Evolutionary conservation across 2,888 invertebrate genomes (phyloP), one percentile per base, ranked within the genome.

Genomic region (Eremobia ochroleuca): DNA sequence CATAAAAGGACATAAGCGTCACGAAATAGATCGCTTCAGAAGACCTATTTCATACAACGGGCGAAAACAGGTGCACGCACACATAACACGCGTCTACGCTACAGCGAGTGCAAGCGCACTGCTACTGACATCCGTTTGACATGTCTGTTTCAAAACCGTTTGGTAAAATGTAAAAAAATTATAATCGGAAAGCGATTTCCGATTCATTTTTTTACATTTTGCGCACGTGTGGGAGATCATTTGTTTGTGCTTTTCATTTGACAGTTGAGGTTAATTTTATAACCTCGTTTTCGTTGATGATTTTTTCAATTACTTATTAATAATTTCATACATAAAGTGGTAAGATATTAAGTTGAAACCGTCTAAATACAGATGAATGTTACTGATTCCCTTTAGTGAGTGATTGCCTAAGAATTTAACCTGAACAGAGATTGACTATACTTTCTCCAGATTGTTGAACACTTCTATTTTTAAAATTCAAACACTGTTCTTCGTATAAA

Each of bases 1-100:
- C 72, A 77, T 73, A 34, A 67, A 81, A 58, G 64, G 62, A 46
- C 49, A n/a, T 77, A 46, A 72, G 64, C 31, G 37, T 8, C 43
- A 55, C 25, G 21, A 6, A 15, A n/a, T 25, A 46, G 18, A 49
- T 25, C n/a, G 0, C 0, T 28, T 8, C 52, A 77, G 77, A 77
- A 77, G 49, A 0, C 40, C 11, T 13, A 25, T 21, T 49, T 49
- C 18, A 13, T n/a, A 43, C 13, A 76, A 40, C 0, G 0, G n/a
- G 4, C 0, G 25, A 11, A 25, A 28, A 61, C 9, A 59, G 9
- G 5, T 18, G 1, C 37, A 49, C 25, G 2, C 40, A 40, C 13
- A n/a, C 28, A n/a, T 9, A 31, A 40, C 6, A 43, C 4, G 43
- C 15, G 15, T 43, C 43, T 15, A 43, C 43, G 43, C 43, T 43